These are phyloP conservation scores for Plecotus auritus DNA, from an alignment of 2,113 vertebrate genomes.

Conservation along the genomic window DNA sequence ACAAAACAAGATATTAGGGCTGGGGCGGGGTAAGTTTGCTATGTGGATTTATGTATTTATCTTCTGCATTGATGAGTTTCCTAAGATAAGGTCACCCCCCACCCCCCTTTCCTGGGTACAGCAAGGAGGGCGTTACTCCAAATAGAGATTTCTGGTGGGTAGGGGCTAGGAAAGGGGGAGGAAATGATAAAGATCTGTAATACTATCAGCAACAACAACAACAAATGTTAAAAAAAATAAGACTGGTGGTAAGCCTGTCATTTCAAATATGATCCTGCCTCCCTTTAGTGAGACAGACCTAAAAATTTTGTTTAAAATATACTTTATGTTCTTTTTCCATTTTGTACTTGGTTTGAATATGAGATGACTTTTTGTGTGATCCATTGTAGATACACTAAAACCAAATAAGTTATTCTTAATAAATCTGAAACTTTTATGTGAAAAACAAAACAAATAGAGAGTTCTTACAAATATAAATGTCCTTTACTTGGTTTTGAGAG, in stretches of 20 bases:
- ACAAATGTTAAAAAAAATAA: background rate
- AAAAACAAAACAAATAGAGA: background rate
- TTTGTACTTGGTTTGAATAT: conserved; percentile 11
- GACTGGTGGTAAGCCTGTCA: background rate
- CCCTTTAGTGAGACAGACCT: background rate
- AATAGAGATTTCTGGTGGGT: background rate
- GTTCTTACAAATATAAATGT: background rate
- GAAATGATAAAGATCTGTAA: no score
- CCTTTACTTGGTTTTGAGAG: background rate
- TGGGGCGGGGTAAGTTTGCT: background rate
- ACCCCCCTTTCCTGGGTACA: background rate
- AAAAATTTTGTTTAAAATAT: conserved; percentile 18
- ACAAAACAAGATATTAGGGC: background rate
- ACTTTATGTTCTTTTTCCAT: background rate
- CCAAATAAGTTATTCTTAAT: background rate
- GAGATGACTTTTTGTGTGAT: background rate
- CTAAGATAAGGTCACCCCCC: background rate
- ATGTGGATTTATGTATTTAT: background rate
- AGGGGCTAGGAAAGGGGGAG: no score
- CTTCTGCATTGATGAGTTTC: background rate
- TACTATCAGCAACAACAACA: no score
- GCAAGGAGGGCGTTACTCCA: background rate
- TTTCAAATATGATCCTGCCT: background rate
- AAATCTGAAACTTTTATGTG: conserved; percentile 5
- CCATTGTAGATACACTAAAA: background rate